Conservation (phyloP, 1,140 invertebrate genomes). For the Teleopsis dalmanni region DNA sequence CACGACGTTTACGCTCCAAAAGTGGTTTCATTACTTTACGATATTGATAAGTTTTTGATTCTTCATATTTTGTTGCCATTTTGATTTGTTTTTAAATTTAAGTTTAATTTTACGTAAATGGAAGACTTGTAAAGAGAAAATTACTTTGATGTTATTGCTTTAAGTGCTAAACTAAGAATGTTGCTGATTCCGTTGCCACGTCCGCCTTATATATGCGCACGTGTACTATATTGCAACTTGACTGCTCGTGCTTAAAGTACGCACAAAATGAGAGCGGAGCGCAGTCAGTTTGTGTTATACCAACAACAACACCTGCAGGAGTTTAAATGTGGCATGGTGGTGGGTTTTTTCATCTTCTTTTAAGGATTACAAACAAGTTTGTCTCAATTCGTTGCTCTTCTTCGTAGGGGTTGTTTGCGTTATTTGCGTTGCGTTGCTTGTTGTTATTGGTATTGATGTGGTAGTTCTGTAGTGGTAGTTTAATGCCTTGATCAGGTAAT, state of each 20-base stretch:
- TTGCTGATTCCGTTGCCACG: conserved; percentile 26
- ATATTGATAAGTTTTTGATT: conserved; percentile 81
- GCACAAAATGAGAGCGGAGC: conserved; percentile 8
- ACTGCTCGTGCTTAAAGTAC: conserved; percentile 34
- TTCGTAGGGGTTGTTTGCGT: conserved; percentile 8
- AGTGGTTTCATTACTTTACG: conserved; percentile 93
- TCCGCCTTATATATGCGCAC: conserved; percentile 40
- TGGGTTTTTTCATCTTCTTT: not conserved
- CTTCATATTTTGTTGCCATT: conserved; percentile 41
- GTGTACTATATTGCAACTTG: conserved; percentile 18
- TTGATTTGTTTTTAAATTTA: conserved; percentile 11
- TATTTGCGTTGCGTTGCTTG: conserved; percentile 22
- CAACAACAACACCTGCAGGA: not conserved
- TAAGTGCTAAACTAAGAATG: conserved; percentile 37
- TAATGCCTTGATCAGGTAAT: too few species aligned
- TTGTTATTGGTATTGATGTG: conserved; percentile 25
- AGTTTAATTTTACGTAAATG: too few species aligned
- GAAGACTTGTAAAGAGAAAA: conserved; percentile 1
- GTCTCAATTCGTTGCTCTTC: not conserved
- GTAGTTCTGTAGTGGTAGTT: conserved; percentile 3
- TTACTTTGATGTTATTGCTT: conserved; percentile 19
- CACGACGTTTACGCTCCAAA: conserved; percentile 86
- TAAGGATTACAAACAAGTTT: conserved; percentile 1
- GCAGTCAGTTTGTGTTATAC: not conserved
- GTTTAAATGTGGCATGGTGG: not conserved